phyloP scores from a whole-genome alignment of 2,113 vertebrate species.

The Gambusia affinis region DNA sequence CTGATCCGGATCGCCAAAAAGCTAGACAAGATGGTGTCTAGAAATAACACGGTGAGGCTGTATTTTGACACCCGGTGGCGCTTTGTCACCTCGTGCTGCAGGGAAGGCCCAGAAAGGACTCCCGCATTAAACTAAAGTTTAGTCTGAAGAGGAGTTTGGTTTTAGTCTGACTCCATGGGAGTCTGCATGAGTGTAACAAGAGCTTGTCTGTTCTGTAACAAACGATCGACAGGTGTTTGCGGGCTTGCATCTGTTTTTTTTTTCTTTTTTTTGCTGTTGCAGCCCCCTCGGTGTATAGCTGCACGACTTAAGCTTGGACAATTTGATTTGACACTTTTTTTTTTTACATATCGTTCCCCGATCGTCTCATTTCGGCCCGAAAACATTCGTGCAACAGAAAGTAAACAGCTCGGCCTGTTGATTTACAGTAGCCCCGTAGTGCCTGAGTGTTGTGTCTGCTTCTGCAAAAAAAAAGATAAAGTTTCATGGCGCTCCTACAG shows the following conservation, averaged over 20 bases:
- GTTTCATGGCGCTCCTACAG: conserved; percentile 12
- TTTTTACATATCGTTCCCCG: neutral
- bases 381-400: conserved; percentile 1
- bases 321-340: neutral
- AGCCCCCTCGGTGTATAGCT: neutral
- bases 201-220: conserved; percentile 23
- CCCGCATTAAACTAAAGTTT: neutral
- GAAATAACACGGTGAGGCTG: conserved; percentile 90
- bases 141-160: neutral
- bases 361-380: neutral
- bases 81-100: conserved; percentile 50
- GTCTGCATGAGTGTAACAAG: neutral
- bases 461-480: conserved; percentile 28
- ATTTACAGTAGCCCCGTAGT: conserved; percentile 4
- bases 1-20: conserved; percentile 90
- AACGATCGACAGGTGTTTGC: conserved; percentile 79
- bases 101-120: conserved; percentile 25
- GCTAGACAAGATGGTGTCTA: conserved; percentile 96
- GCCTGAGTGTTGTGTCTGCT: conserved; percentile 24
- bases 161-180: neutral
- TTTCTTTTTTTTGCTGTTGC: neutral
- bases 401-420: conserved; percentile 46
- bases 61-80: conserved; percentile 71
- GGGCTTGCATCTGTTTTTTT: conserved; percentile 14
- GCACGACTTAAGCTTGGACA: neutral